Evolutionary conservation across 2,888 invertebrate genomes (phyloP), one percentile per base, ranked within the genome.

Genomic region (Noctua comes): DNA sequence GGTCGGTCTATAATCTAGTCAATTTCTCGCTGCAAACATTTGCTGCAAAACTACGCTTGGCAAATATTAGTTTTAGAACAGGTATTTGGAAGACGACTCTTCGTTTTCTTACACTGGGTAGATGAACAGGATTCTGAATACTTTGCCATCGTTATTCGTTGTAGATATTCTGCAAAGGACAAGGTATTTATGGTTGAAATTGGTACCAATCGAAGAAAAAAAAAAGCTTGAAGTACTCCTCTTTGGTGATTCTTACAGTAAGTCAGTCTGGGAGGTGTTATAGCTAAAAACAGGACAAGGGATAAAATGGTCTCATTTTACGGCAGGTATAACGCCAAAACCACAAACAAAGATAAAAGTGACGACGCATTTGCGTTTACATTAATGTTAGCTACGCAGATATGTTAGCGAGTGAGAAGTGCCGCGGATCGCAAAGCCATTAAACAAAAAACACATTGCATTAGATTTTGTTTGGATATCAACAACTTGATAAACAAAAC

Each of bases 91-190:
- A 76, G 65, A 27, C 16, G 8, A 24, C 10, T 76, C 36, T 73
- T 73, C 31, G 3, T 7, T 54, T 74, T 75, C 84, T 86, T 86
- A 83, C 78, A 78, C 84, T 83, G 84, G 24, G 66, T 75, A 62
- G 27, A 82, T 75, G 74, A 72, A 59, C 65, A 64, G 83, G 70
- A 71, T n/a, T 76, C 86, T 64, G 73, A 24, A 85, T 73, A 71
- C 72, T 70, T 80, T 71, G 72, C 68, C 71, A 68, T 68, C 11
- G 66, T 71, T 64, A 79, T 70, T 78, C 84, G 72, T 36, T 86
- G 84, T 21, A 83, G 71, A 72, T 86, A 86, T 24, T 86, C 84
- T 84, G 86, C 27, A 86, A 84, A 73, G 36, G 36, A 86, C 1
- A 86, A 77, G 18, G 27, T 71, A 27, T 43, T 36, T 72, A 72